These are phyloP conservation scores for Eptesicus fuscus DNA, from an alignment of 2,113 vertebrate genomes.

Conservation along the genomic window DNA sequence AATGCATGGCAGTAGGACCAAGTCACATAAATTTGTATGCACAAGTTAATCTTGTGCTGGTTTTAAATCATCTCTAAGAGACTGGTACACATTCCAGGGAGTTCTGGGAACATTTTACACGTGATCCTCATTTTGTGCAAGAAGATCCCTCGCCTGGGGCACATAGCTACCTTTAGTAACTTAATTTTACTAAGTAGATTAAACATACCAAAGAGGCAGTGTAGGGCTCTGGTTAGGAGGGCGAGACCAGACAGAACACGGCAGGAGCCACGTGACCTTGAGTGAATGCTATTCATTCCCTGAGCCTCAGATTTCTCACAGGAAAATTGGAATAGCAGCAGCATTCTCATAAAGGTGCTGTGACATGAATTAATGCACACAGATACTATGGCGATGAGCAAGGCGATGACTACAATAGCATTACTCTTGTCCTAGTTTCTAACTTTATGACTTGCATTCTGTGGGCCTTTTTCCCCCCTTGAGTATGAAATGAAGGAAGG, in stretches of 20 bases:
- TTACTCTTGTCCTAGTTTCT: not conserved
- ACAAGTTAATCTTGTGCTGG: not conserved
- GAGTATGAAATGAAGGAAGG: not conserved
- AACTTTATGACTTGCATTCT: not conserved
- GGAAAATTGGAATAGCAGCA: not conserved
- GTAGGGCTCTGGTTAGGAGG: not conserved
- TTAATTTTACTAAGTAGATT: not conserved
- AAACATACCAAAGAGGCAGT: not conserved
- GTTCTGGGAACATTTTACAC: not conserved
- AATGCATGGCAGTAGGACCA: slow-evolving; percentile 4
- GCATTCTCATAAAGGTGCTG: not conserved
- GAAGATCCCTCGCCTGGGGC: not conserved
- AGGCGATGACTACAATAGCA: not conserved
- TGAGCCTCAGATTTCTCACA: not conserved
- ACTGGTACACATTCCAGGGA: not conserved
- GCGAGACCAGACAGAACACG: not conserved
- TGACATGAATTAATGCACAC: not conserved
- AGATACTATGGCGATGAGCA: not conserved
- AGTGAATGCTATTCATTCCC: not conserved
- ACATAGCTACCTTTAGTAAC: not conserved
- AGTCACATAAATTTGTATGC: not conserved
- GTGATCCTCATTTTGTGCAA: not conserved
- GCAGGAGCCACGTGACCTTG: not conserved
- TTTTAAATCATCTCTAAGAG: slow-evolving; percentile 25
- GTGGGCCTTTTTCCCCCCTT: not conserved